A percentile compares a stretch with the other conserved stretches of the same genome.
phyloP scores from a whole-genome alignment of 1,140 invertebrate species.

The Protaetia brevitarsis region DNA sequence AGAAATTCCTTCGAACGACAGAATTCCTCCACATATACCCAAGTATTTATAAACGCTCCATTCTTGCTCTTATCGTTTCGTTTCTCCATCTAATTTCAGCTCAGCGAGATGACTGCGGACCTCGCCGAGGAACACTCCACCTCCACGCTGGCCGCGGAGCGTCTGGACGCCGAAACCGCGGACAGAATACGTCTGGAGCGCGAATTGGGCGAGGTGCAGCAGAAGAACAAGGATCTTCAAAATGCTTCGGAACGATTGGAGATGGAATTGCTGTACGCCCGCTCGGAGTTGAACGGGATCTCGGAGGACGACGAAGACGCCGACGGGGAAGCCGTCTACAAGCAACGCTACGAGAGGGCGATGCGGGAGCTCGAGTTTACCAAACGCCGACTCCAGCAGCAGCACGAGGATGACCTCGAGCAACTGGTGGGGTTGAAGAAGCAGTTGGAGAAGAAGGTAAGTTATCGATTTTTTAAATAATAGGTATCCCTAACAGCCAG shows the following conservation, averaged over 20 bases:
- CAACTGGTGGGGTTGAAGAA: constrained; percentile 87
- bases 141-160: constrained; percentile 80
- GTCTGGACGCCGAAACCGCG: constrained; percentile 81
- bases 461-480: constrained; percentile 13
- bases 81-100: constrained; percentile 59
- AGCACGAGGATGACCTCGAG: constrained; percentile 91
- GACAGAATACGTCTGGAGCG: constrained; percentile 78
- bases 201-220: constrained; percentile 77
- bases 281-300: constrained; percentile 67
- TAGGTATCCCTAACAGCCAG: too few relatives aligned
- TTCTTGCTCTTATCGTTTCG: constrained; percentile 34
- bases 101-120: constrained; percentile 88
- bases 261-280: constrained; percentile 79
- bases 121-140: constrained; percentile 88
- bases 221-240: constrained; percentile 71
- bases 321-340: constrained; percentile 63
- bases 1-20: too few relatives aligned
- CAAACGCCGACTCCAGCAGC: constrained; percentile 79
- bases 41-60: neutral
- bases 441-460: constrained; percentile 89
- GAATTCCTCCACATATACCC: too few relatives aligned
- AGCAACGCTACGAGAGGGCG: constrained; percentile 79
- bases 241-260: constrained; percentile 78
- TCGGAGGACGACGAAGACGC: constrained; percentile 54
- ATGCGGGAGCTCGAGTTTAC: constrained; percentile 81